Evolutionary conservation across 2,113 vertebrate genomes (phyloP).

Genomic region (Myotis yumanensis): DNA sequence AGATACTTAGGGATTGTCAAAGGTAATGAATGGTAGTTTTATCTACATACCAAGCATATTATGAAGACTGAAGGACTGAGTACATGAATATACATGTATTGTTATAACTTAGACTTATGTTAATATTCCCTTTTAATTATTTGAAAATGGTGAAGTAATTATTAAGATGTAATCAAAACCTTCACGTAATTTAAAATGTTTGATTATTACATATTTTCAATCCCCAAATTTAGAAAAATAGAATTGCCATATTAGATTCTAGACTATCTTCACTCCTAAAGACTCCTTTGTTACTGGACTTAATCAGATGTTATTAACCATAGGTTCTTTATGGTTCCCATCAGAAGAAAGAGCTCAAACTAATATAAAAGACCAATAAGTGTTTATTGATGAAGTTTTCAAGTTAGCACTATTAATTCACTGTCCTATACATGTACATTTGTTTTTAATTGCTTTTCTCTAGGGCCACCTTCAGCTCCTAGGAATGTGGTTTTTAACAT

Average conservation of each 20-base stretch:
- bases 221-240: neutral
- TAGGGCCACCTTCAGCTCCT: slow-evolving; percentile 91
- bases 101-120: neutral
- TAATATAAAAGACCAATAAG: neutral
- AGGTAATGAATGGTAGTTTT: neutral
- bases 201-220: neutral
- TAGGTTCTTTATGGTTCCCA: neutral
- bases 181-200: slow-evolving; percentile 20
- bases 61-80: neutral
- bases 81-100: neutral
- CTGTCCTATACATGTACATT: slow-evolving; percentile 57
- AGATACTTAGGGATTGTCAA: neutral
- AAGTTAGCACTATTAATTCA: neutral
- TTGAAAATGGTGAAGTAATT: neutral
- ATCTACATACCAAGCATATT: neutral
- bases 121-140: neutral
- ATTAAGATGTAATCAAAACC: neutral
- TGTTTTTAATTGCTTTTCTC: slow-evolving; percentile 69
- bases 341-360: neutral
- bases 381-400: slow-evolving; percentile 37
- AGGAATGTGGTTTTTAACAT: slow-evolving; percentile 93
- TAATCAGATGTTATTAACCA: neutral
- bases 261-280: neutral
- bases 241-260: neutral
- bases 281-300: neutral